Conservation (phyloP, 2,113 vertebrate species). For the Sigmodon hispidus region DNA sequence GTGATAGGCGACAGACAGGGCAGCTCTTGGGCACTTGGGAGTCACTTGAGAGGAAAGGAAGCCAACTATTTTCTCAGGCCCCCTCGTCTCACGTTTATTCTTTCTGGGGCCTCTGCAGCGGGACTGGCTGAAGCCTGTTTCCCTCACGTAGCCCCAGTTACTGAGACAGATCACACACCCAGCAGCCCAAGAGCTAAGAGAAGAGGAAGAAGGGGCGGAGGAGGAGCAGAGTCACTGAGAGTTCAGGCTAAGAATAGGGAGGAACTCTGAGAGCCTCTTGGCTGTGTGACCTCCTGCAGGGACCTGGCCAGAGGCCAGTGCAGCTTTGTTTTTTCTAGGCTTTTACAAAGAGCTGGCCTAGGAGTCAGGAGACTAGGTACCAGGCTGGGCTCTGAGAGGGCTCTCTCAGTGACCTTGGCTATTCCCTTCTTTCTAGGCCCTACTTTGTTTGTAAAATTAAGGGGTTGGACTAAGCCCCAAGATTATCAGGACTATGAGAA, state of each 20-base stretch:
- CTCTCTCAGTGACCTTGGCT: background rate
- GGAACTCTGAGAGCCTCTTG: constrained; percentile 82
- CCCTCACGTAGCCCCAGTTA: constrained; percentile 82
- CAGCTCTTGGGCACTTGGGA: constrained; percentile 15
- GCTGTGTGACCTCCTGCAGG: constrained; percentile 85
- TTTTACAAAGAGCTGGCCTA: constrained; percentile 47
- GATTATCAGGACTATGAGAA: background rate
- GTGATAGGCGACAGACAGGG: constrained; percentile 23
- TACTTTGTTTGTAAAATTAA: background rate
- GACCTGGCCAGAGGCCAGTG: constrained; percentile 74
- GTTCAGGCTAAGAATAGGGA: constrained; percentile 88
- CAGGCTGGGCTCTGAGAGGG: background rate
- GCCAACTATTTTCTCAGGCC: constrained; percentile 81
- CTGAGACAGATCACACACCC: constrained; percentile 72
- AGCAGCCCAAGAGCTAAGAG: constrained; percentile 45
- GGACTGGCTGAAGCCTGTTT: constrained; percentile 65
- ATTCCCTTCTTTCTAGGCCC: background rate
- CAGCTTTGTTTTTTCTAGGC: constrained; percentile 72
- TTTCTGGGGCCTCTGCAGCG: constrained; percentile 69
- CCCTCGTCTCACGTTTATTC: constrained; percentile 63
- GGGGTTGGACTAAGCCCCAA: too few species aligned
- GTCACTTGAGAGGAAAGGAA: constrained; percentile 72
- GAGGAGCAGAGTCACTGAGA: constrained; percentile 83
- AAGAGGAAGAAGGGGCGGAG: constrained; percentile 2
- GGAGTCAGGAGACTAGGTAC: constrained; percentile 20